Base-by-base conservation (phyloP, 2,888 invertebrate genomes). In the Andrena dorsata region DNA sequence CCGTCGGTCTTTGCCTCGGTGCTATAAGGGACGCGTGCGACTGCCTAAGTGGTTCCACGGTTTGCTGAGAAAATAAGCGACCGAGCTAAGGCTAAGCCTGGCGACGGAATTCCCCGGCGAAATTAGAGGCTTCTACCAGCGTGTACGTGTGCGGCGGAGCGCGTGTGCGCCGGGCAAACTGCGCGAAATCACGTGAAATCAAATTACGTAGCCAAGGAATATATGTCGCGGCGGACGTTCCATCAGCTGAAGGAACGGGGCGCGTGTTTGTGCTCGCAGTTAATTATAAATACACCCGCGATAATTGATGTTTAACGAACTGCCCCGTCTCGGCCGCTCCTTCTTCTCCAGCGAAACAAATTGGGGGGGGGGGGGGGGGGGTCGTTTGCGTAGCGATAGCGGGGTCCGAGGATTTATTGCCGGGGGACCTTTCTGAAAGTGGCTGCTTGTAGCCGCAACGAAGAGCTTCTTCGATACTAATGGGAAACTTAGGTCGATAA, bases 61-160 rank as follows among this genome's bases (percentile, higher is more conserved):
- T 80, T 84, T 80, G 66, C 73, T 60, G 58, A 71, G 83, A 76
- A 84, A 83, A 84, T 84, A 83, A 73, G 20, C 26, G 53, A 10
- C 35, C 53, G 7, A n/a, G 47, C 41, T 32, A 13, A 32, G 61
- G 23, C 60, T 32, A 30, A 49, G 61, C 23, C 16, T 32, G 41
- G 60, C 73, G 82, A 76, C 76, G 72, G 41, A 81, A 76, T 70
- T 64, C 60, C 51, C 63, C 10, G 26, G 13, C 13, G 64, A 64
- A 82, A 82, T 81, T 82, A 76, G 63, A 69, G 80, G 23, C 56
- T 10, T 64, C 53, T 47, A 41, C 41, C 41, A 16, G 5, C 41
- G 16, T 41, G 51, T 20, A 51, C 8, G 51, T 51, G 51, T 20
- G 51, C 8, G 7, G 20, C 20, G 20, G 20, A 20, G 51, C 41